Base-by-base conservation (phyloP, 1,140 invertebrate species). In the Zaprionus ornatus region DNA sequence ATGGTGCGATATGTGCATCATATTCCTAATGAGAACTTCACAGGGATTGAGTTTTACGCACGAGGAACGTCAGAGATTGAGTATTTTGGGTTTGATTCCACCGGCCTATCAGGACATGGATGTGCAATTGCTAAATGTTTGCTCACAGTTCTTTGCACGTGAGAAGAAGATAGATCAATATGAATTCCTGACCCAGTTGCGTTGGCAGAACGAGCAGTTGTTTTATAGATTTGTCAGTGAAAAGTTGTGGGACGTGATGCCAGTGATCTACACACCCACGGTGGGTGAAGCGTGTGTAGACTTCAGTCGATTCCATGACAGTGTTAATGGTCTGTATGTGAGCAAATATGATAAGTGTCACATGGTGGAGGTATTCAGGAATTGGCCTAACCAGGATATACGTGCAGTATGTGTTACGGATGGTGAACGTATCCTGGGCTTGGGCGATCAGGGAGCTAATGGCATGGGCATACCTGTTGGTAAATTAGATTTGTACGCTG, bases 401-500 rank as follows among this genome's bases (percentile, higher is more conserved):
- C 94, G 97, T 77, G 98, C 98, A 0, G 96, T 99, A 77, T 97
- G 98, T 9, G 98, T 99, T 1, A 99, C 98, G 0, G 98, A 99
- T 91, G 98, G 98, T 7, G 98, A 99, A 91, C 94, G 98, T 25
- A 99, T 99, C 91, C 93, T 99, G 4, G 98, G 98, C 50, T 93
- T 99, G 17, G 98, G 98, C 3, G 98, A 99, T 93, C 93, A 99
- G 21, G 98, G 98, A 1, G 97, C 97, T 0, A 97, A 98, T 90
- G 98, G 98, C 7, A 99, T 99, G 98, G 98, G 98, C 76, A 99
- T 99, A 87, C 97, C 98, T 1, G 96, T 99, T n/a, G 98, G 98
- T 61, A 99, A 99, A 93, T 93, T 99, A 63, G 95, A 98, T 1
- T 92, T 99, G 12, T 99, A 99, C 93, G 98, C 98, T 10, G 98